These are phyloP conservation scores for Tromatobia lineatoria DNA, from an alignment of 2,888 invertebrate species.

Conservation along the genomic window DNA sequence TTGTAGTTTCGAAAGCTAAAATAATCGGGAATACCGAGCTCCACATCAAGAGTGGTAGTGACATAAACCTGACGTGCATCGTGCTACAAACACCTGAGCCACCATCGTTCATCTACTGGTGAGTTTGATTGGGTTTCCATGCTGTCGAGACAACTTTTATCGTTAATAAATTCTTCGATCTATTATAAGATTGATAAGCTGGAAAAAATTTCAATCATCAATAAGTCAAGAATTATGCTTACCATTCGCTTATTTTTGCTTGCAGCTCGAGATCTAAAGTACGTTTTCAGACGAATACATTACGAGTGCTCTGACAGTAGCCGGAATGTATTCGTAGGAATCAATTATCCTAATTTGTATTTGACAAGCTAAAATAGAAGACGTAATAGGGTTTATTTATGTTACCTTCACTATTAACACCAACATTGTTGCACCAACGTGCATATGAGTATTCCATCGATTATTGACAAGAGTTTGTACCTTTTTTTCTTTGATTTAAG, in stretches of 20 bases:
- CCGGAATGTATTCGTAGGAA: too few relatives aligned
- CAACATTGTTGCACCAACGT: neutral
- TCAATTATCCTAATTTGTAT: neutral
- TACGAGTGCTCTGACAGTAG: neutral
- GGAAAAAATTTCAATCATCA: neutral
- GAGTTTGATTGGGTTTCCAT: conserved; percentile 71
- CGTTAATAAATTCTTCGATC: neutral
- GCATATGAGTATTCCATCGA: too few relatives aligned
- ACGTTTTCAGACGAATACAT: neutral
- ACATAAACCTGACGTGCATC: conserved; percentile 96
- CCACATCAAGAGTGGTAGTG: conserved; percentile 95
- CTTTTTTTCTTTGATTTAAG: too few relatives aligned
- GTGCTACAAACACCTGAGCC: conserved; percentile 94
- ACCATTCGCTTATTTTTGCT: neutral
- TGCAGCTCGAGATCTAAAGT: neutral
- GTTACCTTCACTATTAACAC: neutral
- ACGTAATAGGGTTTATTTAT: neutral
- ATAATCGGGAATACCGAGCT: conserved; percentile 94
- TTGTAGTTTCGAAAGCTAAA: conserved; percentile 95
- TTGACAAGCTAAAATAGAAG: neutral
- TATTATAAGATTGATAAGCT: neutral
- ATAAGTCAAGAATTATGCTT: neutral
- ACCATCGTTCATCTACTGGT: conserved; percentile 89
- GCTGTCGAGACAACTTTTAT: neutral
- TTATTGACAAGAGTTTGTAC: too few relatives aligned